Conservation (phyloP, 1,140 invertebrate genomes). For the Ectropis grisescens region DNA sequence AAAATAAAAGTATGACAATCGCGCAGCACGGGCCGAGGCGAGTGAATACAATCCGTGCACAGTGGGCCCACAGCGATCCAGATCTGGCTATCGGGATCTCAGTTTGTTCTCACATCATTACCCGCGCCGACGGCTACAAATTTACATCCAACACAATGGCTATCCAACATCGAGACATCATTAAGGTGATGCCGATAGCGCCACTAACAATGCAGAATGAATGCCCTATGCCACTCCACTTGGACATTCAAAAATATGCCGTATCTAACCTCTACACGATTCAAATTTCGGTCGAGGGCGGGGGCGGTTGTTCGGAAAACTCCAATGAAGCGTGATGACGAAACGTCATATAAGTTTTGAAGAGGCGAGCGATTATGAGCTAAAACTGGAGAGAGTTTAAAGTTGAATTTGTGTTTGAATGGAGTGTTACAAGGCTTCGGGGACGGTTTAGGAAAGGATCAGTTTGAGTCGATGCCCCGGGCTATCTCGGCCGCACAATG, state of each 20-base stretch:
- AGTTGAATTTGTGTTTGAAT: conserved; percentile 28
- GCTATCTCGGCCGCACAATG: conserved; percentile 51
- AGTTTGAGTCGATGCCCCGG: conserved; percentile 35
- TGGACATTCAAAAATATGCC: conserved; percentile 18
- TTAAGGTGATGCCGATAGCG: conserved; percentile 70
- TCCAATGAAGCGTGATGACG: conserved; percentile 24
- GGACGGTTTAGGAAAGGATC: conserved; percentile 43
- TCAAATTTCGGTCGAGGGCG: conserved; percentile 7
- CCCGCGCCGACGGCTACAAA: conserved; percentile 69
- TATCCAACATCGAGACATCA: conserved; percentile 69
- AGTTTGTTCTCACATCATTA: conserved; percentile 71
- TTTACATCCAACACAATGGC: conserved; percentile 69
- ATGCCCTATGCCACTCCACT: conserved; percentile 20
- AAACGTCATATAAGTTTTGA: conserved; percentile 54
- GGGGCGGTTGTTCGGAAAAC: conserved; percentile 25
- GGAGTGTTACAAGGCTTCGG: conserved; percentile 11
- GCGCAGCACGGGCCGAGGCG: conserved; percentile 24
- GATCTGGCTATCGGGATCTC: conserved; percentile 65
- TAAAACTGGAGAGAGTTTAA: conserved; percentile 20
- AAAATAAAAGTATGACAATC: conserved; percentile 24
- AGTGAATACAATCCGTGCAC: conserved; percentile 33
- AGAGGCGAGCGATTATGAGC: conserved; percentile 33
- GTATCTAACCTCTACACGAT: conserved; percentile 14
- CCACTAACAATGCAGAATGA: conserved; percentile 25
- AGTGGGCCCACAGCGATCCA: conserved; percentile 46